Conservation (phyloP, 2,113 vertebrate genomes). For the Lagenorhynchus albirostris region DNA sequence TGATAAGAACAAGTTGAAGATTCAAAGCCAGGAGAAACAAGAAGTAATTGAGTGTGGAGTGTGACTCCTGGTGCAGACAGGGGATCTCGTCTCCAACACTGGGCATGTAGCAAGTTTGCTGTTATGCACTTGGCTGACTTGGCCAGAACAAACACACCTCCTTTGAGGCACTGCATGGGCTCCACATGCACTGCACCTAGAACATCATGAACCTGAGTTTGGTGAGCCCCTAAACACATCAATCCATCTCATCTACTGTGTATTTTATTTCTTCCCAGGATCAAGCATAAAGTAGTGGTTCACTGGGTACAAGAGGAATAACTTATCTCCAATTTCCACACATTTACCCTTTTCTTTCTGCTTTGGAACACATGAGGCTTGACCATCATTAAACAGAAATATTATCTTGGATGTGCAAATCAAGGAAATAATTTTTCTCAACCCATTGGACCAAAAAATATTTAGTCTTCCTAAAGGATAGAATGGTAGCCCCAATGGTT, state of each 20-base stretch:
- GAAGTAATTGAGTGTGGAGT: not conserved
- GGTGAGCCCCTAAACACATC: not conserved
- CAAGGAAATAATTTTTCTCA: not conserved
- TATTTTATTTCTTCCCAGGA: not conserved
- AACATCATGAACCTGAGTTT: not conserved
- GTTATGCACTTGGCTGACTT: not conserved
- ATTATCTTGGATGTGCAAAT: not conserved
- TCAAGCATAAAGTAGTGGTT: not conserved
- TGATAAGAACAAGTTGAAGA: not conserved
- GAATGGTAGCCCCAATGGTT: not conserved
- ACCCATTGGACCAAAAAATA: not conserved
- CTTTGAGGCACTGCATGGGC: not conserved
- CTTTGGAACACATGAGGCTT: not conserved
- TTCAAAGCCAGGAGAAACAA: not conserved
- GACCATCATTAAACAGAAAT: conserved; percentile 33
- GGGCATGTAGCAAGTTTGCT: not conserved
- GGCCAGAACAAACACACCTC: not conserved
- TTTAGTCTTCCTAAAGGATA: not conserved
- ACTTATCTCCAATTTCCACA: not conserved
- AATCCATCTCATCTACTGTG: not conserved
- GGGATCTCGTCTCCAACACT: not conserved
- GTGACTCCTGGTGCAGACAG: not conserved
- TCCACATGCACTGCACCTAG: not conserved
- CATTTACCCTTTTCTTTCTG: not conserved
- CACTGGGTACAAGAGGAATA: not conserved